These are phyloP conservation scores for Dromococcyx pavoninus DNA, from an alignment of 2,797 vertebrate genomes.

Conservation along the genomic window DNA sequence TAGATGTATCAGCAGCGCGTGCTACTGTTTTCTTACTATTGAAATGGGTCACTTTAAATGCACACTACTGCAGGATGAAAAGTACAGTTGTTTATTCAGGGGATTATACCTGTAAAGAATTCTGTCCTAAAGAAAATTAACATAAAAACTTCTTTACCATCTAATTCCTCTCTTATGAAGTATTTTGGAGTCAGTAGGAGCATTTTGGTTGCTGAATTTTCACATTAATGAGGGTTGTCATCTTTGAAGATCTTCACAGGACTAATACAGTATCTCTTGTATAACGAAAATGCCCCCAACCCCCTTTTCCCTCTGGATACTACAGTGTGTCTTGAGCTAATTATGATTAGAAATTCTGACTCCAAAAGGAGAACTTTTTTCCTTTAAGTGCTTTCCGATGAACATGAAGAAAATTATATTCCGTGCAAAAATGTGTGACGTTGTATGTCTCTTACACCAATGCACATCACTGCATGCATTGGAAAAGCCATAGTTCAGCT, in stretches of 20 bases:
- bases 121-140: neutral
- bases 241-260: neutral
- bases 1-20: neutral
- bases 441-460: neutral
- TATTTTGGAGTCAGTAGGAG: neutral
- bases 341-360: neutral
- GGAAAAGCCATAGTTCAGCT: neutral
- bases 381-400: neutral
- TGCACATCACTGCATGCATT: neutral
- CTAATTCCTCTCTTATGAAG: neutral
- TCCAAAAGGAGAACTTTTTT: neutral
- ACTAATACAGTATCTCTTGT: neutral
- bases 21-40: neutral
- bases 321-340: neutral
- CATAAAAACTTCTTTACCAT: neutral
- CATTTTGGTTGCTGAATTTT: neutral
- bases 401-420: neutral
- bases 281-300: neutral
- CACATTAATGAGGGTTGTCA: neutral
- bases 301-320: neutral
- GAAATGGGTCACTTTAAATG: neutral
- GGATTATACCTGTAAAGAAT: neutral
- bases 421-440: neutral
- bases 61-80: neutral
- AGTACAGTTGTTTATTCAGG: neutral